Evolutionary conservation across 1,140 invertebrate genomes (phyloP).

Genomic region (Calliopsis andreniformis): DNA sequence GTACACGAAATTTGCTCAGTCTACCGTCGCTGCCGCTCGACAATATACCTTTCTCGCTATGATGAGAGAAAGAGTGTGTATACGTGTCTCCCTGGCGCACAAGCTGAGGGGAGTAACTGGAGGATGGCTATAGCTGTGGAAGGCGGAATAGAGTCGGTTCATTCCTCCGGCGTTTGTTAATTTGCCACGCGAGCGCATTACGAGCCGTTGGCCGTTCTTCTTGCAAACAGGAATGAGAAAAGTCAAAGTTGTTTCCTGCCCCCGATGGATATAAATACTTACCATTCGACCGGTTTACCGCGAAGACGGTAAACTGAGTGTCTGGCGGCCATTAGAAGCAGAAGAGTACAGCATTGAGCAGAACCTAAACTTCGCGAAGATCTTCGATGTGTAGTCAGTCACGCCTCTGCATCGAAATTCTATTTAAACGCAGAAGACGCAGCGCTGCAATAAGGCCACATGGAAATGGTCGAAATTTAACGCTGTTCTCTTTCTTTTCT

Average conservation of each 20-base stretch:
- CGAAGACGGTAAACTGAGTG: too few species aligned
- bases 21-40: conserved; percentile 57
- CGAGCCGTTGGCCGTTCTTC: conserved; percentile 8
- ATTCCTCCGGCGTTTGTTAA: conserved; percentile 71
- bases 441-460: not conserved
- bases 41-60: conserved; percentile 61
- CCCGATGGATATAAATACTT: conserved; percentile 36
- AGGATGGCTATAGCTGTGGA: conserved; percentile 44
- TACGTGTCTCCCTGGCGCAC: not conserved
- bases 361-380: too few species aligned
- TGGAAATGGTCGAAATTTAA: conserved; percentile 24
- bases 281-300: too few species aligned
- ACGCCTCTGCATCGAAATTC: not conserved
- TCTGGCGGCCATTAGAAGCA: too few species aligned
- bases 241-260: conserved; percentile 34
- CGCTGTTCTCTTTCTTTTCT: too few species aligned
- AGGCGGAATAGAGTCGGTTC: conserved; percentile 59
- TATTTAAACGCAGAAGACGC: not conserved
- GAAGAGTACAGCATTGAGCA: too few species aligned
- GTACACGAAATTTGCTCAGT: conserved; percentile 76
- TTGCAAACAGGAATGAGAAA: conserved; percentile 44
- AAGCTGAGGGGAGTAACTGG: conserved; percentile 16
- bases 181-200: conserved; percentile 73
- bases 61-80: conserved; percentile 41
- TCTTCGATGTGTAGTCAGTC: not conserved